phyloP scores from a whole-genome alignment of 1,140 invertebrate genomes.

The Bombus haemorrhoidalis region DNA sequence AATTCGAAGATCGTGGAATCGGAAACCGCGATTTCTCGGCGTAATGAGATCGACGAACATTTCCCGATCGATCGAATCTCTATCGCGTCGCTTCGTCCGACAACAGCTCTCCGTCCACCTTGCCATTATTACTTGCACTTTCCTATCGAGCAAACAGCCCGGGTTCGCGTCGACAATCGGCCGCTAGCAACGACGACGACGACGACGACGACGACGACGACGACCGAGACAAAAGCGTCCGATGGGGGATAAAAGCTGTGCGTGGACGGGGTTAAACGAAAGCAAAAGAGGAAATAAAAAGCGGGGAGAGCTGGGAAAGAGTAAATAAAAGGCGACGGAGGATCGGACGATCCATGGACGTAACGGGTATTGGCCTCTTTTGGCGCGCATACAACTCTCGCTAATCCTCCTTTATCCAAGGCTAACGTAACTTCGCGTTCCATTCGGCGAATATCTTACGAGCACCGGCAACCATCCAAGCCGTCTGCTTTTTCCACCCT shows the following conservation, averaged over 20 bases:
- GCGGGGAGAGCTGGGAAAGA: not conserved
- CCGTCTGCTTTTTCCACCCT: conserved; percentile 44
- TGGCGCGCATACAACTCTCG: conserved; percentile 70
- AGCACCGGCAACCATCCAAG: conserved; percentile 59
- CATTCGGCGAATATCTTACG: conserved; percentile 69
- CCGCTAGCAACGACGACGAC: not conserved
- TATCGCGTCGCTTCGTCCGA: not conserved
- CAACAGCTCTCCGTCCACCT: not conserved
- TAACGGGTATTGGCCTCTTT: conserved; percentile 70
- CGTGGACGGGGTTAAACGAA: conserved; percentile 19
- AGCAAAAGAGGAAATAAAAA: not conserved
- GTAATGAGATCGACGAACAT: not conserved
- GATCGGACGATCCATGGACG: conserved; percentile 40
- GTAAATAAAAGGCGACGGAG: conserved; percentile 44
- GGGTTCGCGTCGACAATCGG: conserved; percentile 1
- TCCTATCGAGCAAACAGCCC: not conserved
- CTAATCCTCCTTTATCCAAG: conserved; percentile 70
- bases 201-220: not conserved
- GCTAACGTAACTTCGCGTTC: conserved; percentile 67
- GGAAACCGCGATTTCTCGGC: not conserved
- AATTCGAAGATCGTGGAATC: not conserved
- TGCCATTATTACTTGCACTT: conserved; percentile 24
- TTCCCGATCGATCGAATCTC: not conserved
- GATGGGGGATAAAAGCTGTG: conserved; percentile 5
- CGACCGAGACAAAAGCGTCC: conserved; percentile 24